Evolutionary conservation across 2,888 invertebrate genomes (phyloP).

Genomic region (Lissonota sp.): DNA sequence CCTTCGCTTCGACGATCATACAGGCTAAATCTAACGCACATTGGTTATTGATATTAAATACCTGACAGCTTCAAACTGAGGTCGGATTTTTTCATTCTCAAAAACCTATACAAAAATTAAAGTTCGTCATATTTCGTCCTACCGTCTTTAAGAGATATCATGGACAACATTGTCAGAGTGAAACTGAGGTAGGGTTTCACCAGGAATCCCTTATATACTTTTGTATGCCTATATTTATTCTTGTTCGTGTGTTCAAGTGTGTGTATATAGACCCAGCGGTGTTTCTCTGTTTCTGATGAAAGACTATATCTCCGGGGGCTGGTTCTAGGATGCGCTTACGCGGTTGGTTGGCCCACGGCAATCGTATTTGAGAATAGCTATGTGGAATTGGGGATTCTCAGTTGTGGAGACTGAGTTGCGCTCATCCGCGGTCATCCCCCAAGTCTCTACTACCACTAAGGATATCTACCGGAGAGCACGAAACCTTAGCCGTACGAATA

Average conservation of each 20-base stretch:
- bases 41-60: no score
- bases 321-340: conserved; percentile 64
- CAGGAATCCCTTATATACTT: no score
- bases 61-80: no score
- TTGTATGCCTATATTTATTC: conserved; percentile 1
- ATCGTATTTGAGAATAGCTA: conserved; percentile 67
- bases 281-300: conserved; percentile 27
- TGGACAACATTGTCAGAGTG: no score
- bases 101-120: no score
- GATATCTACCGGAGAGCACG: conserved; percentile 57
- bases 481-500: conserved; percentile 65
- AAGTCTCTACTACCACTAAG: conserved; percentile 53
- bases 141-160: no score
- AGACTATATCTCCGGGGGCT: conserved; percentile 37
- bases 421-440: conserved; percentile 44
- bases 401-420: conserved; percentile 33
- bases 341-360: conserved; percentile 67
- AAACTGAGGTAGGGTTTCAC: no score
- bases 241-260: conserved; percentile 10
- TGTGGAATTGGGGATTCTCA: conserved; percentile 28
- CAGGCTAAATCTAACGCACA: no score
- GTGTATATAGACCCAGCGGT: conserved; percentile 29
- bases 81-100: no score
- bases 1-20: no score
- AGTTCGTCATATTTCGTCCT: no score